Percentiles rank a stretch among this genome's conserved stretches.
These are phyloP conservation scores for Tenthredo amoena DNA, from an alignment of 2,888 invertebrate species.

Conservation along the genomic window DNA sequence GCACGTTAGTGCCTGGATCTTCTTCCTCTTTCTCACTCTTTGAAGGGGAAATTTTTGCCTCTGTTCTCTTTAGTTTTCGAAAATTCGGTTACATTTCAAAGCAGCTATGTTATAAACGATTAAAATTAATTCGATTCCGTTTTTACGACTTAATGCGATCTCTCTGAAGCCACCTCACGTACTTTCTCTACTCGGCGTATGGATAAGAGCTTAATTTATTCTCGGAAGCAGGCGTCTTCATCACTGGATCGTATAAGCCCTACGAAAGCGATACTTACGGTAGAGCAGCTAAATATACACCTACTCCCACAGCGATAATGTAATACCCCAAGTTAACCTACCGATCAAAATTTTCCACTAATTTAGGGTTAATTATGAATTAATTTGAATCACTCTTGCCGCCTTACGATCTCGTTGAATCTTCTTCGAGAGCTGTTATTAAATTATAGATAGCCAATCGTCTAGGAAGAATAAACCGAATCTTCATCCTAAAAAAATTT, in stretches of 20 bases:
- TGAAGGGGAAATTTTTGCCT: background rate
- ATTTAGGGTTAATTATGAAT: too few relatives aligned
- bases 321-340: background rate
- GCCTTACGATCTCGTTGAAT: too few relatives aligned
- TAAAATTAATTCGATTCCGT: constrained; percentile 23
- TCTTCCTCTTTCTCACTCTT: too few relatives aligned
- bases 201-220: constrained; percentile 17
- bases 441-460: background rate
- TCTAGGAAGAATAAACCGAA: background rate
- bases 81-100: background rate
- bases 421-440: too few relatives aligned
- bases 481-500: background rate
- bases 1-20: background rate
- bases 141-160: background rate
- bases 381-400: too few relatives aligned
- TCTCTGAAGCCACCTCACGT: background rate
- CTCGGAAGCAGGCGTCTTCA: background rate
- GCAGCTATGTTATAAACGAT: background rate
- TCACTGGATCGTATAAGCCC: background rate
- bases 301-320: background rate
- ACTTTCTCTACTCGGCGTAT: background rate
- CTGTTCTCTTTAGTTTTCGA: background rate
- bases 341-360: too few relatives aligned
- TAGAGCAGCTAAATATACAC: background rate
- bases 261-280: background rate